These are phyloP conservation scores for Pseudomugil tenellus DNA, from an alignment of 2,797 vertebrate genomes.

Conservation along the genomic window DNA sequence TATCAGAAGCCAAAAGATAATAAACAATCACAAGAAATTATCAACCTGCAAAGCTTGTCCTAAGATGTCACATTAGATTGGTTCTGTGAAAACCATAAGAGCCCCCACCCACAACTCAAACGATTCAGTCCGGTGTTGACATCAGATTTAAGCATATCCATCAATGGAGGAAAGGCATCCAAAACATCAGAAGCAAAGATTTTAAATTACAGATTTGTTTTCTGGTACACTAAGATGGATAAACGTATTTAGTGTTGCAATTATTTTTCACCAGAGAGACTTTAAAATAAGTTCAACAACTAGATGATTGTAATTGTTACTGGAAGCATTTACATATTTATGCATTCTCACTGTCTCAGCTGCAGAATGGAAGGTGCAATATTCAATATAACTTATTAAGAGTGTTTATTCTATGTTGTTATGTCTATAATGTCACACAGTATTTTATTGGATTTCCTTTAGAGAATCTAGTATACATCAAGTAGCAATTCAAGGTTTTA, in stretches of 20 bases:
- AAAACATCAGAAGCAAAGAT: constrained; percentile 33
- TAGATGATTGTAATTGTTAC: constrained; percentile 11
- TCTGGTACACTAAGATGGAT: constrained; percentile 27
- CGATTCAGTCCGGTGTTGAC: constrained; percentile 21
- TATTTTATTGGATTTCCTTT: constrained; percentile 19
- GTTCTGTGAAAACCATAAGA: constrained; percentile 9
- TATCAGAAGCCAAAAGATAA: not conserved
- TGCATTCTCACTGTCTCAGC: constrained; percentile 28
- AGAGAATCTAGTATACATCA: no score
- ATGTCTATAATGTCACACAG: constrained; percentile 39
- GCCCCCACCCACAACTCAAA: constrained; percentile 27
- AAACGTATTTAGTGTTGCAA: constrained; percentile 38
- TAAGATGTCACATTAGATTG: constrained; percentile 17
- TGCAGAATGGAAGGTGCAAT: constrained; percentile 21
- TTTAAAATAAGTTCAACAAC: constrained; percentile 29
- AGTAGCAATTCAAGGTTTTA: no score
- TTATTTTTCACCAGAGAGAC: constrained; percentile 21
- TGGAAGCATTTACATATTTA: constrained; percentile 17
- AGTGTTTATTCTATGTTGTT: constrained; percentile 23
- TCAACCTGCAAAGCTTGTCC: constrained; percentile 2
- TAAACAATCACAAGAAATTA: constrained; percentile 5
- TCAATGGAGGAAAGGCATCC: constrained; percentile 32
- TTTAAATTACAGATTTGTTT: constrained; percentile 37
- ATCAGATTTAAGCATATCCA: constrained; percentile 28
- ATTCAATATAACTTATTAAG: constrained; percentile 27